These are phyloP conservation scores for Lapara coniferarum DNA, from an alignment of 2,888 invertebrate genomes.

Conservation along the genomic window DNA sequence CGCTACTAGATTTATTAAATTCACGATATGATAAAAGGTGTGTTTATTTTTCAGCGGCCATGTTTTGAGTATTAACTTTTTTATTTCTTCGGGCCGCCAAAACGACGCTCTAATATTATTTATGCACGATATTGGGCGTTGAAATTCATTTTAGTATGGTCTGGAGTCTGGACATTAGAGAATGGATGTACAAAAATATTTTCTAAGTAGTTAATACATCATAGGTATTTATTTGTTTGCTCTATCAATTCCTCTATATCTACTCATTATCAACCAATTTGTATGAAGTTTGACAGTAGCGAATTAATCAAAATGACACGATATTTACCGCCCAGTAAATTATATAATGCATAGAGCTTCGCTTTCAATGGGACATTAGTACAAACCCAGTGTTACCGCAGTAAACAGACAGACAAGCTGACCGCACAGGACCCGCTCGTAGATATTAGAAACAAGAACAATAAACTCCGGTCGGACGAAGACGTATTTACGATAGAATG, in stretches of 20 bases:
- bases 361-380: background rate
- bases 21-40: background rate
- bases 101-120: too few species aligned
- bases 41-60: background rate
- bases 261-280: too few species aligned
- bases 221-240: too few species aligned
- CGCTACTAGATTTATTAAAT: background rate
- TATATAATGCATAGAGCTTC: background rate
- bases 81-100: too few species aligned
- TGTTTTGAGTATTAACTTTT: background rate
- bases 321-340: background rate
- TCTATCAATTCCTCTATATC: too few species aligned
- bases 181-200: background rate
- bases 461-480: background rate
- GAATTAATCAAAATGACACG: too few species aligned
- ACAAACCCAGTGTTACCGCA: background rate
- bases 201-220: too few species aligned
- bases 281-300: too few species aligned
- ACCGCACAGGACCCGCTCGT: background rate
- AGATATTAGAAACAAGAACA: constrained; percentile 14
- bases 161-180: too few species aligned
- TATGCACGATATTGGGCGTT: too few species aligned
- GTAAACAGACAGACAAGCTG: constrained; percentile 18
- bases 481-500: background rate
- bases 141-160: too few species aligned